Base-by-base conservation (phyloP, 1,140 invertebrate genomes). In the Apis florea region DNA sequence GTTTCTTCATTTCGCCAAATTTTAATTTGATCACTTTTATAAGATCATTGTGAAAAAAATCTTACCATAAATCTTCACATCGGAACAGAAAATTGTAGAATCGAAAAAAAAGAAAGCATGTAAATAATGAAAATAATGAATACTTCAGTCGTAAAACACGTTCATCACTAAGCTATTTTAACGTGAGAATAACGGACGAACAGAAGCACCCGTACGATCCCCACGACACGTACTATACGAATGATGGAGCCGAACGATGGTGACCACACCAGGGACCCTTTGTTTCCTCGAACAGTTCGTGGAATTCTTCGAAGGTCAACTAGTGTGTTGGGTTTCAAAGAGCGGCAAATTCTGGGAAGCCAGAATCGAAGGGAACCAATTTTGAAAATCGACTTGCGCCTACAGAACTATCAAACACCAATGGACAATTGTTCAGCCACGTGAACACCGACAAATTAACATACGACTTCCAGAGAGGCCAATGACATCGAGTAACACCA, bases 401-500 rank as follows among this genome's bases (percentile, higher is more conserved):
- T 24, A 19, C 10, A 40, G 54, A 63, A 47, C 4, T 12, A 0
- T 19, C 63, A 40, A 78, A 56, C 21, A 15, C 24, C 56, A 15
- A 17, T n/a, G 17, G 53, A 13, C 68, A 58, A 68, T 80, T 79
- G 77, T n/a, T 31, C 53, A 79, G 69, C 74, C 89, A 89, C 83
- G 84, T 89, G 86, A 89, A 71, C 74, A 80, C n/a, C 66, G 63
- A 74, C 63, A 84, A 83, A 89, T 90, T 90, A 90, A 90, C 88
- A 90, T 89, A 83, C 88, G 82, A 85, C 84, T 56, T 75, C 72
- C 82, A 83, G 83, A 90, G 89, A 89, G 90, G 88, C 90, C 89
- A 90, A 90, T 89, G 90, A 90, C 90, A 90, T 89, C 88, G 82
- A 89, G 81, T 90, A 90, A 89, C 90, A 90, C 88, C 85, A 79